Evolutionary conservation across 2,888 invertebrate species (phyloP).

Genomic region (Brachylomia viminalis): DNA sequence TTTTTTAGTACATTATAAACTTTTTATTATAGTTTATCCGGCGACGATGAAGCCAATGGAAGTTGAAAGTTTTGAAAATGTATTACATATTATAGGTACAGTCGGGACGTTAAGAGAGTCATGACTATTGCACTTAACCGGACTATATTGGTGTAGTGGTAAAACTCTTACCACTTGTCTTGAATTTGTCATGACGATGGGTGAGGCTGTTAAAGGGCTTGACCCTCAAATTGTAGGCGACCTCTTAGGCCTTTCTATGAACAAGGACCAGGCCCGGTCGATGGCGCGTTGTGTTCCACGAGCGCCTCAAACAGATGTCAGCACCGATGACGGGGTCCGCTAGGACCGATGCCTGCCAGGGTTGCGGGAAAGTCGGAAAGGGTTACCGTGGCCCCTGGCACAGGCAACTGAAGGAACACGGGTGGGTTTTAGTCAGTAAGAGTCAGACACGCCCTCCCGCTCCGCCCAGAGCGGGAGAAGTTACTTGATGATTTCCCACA

Average conservation of each 20-base stretch:
- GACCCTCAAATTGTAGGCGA: constrained; percentile 9
- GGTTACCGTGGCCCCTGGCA: too few relatives aligned
- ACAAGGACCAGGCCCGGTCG: too few relatives aligned
- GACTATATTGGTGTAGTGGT: background rate
- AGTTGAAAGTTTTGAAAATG: constrained; percentile 1
- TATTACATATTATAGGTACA: background rate
- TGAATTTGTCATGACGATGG: background rate
- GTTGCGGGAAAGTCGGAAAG: too few relatives aligned
- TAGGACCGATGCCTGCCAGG: too few relatives aligned
- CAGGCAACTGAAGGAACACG: too few relatives aligned
- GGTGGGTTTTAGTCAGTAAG: too few relatives aligned
- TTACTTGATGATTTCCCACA: too few relatives aligned
- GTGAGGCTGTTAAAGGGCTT: background rate
- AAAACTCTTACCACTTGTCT: background rate
- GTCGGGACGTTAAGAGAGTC: background rate
- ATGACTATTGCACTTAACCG: background rate
- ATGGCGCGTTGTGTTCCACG: too few relatives aligned
- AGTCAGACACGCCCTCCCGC: too few relatives aligned
- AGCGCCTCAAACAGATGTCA: too few relatives aligned
- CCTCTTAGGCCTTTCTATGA: background rate
- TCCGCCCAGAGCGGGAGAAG: too few relatives aligned
- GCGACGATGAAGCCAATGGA: background rate
- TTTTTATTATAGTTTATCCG: background rate
- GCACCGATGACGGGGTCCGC: too few relatives aligned
- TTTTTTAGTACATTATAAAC: constrained; percentile 32